A percentile compares a stretch with the other conserved stretches of the same genome.
Evolutionary conservation across 2,888 invertebrate species (phyloP).

Genomic region (Odontothrips loti): DNA sequence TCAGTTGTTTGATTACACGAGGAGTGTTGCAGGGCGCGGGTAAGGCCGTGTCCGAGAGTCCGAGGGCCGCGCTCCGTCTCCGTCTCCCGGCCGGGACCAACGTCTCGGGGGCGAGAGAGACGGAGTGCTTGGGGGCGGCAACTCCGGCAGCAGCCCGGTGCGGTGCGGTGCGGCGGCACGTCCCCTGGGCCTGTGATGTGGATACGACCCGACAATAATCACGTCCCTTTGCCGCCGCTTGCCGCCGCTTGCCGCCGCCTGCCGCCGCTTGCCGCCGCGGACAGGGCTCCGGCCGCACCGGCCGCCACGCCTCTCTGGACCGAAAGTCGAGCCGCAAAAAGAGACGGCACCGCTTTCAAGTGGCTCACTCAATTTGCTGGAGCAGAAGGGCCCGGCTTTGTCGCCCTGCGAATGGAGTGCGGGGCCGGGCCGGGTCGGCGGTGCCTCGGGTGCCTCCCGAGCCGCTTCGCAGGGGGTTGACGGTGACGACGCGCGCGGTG

Average conservation of each 20-base stretch:
- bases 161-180: neutral
- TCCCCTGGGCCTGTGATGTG: neutral
- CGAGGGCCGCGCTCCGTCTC: neutral
- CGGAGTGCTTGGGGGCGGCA: neutral
- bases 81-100: neutral
- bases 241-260: neutral
- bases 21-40: neutral
- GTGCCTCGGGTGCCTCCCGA: neutral
- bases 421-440: neutral
- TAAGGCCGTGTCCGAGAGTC: neutral
- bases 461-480: neutral
- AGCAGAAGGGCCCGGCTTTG: neutral
- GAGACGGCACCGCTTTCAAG: neutral
- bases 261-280: neutral
- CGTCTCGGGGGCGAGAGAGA: neutral
- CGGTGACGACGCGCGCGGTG: too few species aligned
- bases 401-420: neutral
- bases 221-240: neutral
- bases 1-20: neutral
- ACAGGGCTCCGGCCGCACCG: neutral
- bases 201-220: neutral
- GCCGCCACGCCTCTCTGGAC: neutral
- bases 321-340: neutral
- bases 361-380: constrained; percentile 22
- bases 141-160: too few species aligned